Conservation (phyloP, 2,888 invertebrate species). For the Lycophotia porphyrea region DNA sequence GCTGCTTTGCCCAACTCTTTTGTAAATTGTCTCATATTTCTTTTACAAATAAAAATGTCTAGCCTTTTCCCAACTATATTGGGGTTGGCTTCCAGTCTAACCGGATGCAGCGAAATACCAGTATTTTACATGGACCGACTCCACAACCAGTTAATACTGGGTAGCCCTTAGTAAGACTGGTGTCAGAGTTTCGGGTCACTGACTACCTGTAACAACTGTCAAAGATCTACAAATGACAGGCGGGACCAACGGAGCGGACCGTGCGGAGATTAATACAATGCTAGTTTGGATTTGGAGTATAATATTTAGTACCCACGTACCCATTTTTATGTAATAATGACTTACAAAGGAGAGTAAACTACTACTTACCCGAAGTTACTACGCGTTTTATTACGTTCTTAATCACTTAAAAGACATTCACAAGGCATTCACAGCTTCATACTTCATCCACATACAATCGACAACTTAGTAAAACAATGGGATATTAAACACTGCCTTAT, state of each 20-base stretch:
- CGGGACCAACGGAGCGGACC: too few relatives aligned
- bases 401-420: slow-evolving; percentile 10
- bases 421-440: slow-evolving; percentile 6
- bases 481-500: slow-evolving; percentile 51
- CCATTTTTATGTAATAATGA: not conserved
- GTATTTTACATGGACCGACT: not conserved
- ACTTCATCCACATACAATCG: slow-evolving; percentile 24
- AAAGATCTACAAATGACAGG: too few relatives aligned
- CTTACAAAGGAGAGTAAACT: slow-evolving; percentile 1
- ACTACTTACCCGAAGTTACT: not conserved
- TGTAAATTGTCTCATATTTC: not conserved
- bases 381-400: slow-evolving; percentile 23
- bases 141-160: too few relatives aligned
- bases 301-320: not conserved
- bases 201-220: too few relatives aligned
- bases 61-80: too few relatives aligned
- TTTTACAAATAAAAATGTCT: not conserved
- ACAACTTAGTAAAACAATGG: slow-evolving; percentile 56
- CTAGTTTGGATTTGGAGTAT: not conserved
- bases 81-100: not conserved
- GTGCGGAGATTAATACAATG: not conserved
- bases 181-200: too few relatives aligned
- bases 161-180: too few relatives aligned
- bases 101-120: not conserved
- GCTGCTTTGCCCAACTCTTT: not conserved